phyloP scores from a whole-genome alignment of 2,113 vertebrate species.

The Dunckerocampus dactyliophorus region DNA sequence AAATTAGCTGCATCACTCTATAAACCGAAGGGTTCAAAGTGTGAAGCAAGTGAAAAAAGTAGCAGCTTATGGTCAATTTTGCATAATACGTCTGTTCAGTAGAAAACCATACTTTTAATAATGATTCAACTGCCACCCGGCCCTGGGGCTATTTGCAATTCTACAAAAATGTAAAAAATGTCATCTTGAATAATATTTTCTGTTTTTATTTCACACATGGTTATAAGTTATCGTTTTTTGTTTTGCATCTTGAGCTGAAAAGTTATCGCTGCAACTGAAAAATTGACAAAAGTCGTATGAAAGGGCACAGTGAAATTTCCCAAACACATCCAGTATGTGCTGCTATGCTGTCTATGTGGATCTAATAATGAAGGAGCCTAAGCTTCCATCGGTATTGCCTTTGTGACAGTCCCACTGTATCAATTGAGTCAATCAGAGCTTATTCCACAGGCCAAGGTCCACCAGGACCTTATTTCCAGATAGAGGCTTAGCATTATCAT shows the following conservation, averaged over 20 bases:
- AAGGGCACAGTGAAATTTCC: conserved; percentile 11
- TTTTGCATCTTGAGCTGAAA: background rate
- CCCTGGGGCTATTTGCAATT: too few relatives aligned
- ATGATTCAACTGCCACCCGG: background rate
- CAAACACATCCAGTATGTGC: background rate
- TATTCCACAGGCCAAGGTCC: conserved; percentile 86
- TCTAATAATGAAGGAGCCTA: conserved; percentile 29
- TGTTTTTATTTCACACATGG: background rate
- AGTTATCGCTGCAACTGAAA: conserved; percentile 41
- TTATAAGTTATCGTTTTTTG: background rate
- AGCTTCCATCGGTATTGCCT: conserved; percentile 71
- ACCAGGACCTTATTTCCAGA: conserved; percentile 85
- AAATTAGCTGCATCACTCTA: too few relatives aligned
- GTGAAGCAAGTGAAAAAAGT: too few relatives aligned
- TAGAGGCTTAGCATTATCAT: conserved; percentile 87
- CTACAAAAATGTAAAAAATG: too few relatives aligned
- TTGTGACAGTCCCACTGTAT: conserved; percentile 78
- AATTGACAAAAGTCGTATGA: conserved; percentile 22
- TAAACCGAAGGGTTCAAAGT: too few relatives aligned
- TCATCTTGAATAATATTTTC: too few relatives aligned
- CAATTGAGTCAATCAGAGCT: conserved; percentile 90
- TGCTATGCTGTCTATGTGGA: conserved; percentile 16
- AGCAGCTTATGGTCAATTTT: too few relatives aligned
- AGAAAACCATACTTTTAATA: too few relatives aligned
- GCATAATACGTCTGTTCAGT: too few relatives aligned